These are phyloP conservation scores for Ictalurus furcatus DNA, from an alignment of 2,113 vertebrate species.

Conservation along the genomic window DNA sequence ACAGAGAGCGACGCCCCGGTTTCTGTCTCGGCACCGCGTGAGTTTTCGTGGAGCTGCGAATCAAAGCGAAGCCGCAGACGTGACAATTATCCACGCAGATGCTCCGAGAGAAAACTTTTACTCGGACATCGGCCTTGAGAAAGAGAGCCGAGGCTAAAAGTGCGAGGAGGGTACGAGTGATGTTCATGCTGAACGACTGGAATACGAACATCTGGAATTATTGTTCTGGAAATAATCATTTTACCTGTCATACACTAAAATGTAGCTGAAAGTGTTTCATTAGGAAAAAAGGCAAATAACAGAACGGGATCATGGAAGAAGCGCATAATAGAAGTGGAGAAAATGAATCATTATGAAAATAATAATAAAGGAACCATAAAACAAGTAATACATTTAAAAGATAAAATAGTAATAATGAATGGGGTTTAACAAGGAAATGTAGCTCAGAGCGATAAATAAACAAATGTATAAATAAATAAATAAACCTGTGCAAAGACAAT, in stretches of 20 bases:
- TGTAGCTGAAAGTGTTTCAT: background rate
- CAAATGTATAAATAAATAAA: background rate
- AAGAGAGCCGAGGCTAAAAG: background rate
- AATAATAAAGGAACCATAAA: background rate
- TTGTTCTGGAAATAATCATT: background rate
- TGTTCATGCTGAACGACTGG: background rate
- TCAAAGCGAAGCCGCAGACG: constrained; percentile 67
- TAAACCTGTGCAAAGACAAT: background rate
- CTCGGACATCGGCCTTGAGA: constrained; percentile 61
- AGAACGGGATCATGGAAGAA: background rate
- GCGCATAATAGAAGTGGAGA: background rate
- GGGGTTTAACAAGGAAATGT: too few species aligned
- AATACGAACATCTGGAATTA: background rate
- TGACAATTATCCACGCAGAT: too few species aligned
- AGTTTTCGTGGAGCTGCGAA: constrained; percentile 76
- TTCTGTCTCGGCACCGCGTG: constrained; percentile 71
- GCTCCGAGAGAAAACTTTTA: constrained; percentile 61
- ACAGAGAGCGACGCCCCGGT: constrained; percentile 75
- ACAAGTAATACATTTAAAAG: background rate
- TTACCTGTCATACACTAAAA: background rate
- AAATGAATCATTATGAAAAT: background rate
- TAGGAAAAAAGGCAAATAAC: background rate
- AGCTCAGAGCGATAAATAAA: background rate
- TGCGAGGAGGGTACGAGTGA: background rate
- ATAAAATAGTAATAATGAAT: background rate